phyloP scores from a whole-genome alignment of 2,797 vertebrate species.

The Coracias cyanogaster region DNA sequence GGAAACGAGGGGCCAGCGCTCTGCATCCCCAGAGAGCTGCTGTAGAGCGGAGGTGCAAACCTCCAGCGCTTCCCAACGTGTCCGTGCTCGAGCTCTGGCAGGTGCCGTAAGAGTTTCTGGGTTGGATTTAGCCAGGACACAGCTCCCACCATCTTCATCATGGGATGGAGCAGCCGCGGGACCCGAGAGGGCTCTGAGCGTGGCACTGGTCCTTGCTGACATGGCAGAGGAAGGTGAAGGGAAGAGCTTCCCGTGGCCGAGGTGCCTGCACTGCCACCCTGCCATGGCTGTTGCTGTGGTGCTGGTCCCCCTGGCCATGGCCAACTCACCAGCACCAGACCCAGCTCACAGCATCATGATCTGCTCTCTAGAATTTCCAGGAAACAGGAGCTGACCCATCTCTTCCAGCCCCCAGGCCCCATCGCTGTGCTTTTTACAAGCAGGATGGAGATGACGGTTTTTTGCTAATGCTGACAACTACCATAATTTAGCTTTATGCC shows the following conservation, averaged over 20 bases:
- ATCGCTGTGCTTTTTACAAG: rapidly evolving
- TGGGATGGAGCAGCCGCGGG: rapidly evolving
- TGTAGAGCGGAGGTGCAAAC: rapidly evolving
- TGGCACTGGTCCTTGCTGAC: rapidly evolving
- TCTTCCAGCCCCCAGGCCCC: background rate
- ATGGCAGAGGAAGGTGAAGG: background rate
- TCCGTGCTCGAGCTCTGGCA: rapidly evolving
- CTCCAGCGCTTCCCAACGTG: rapidly evolving
- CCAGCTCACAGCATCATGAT: background rate
- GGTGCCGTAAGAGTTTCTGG: rapidly evolving
- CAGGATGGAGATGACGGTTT: background rate
- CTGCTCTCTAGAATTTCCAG: background rate
- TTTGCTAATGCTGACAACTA: constrained; percentile 1
- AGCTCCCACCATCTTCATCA: rapidly evolving
- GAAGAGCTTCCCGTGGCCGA: rapidly evolving
- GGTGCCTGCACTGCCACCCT: rapidly evolving
- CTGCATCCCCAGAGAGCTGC: rapidly evolving
- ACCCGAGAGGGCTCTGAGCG: rapidly evolving
- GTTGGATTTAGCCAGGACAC: rapidly evolving
- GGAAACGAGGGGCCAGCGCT: rapidly evolving
- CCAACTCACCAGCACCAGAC: background rate
- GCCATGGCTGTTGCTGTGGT: rapidly evolving
- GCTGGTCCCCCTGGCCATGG: rapidly evolving
- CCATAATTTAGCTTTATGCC: constrained; percentile 26
- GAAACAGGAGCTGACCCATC: background rate